Evolutionary conservation across 2,888 invertebrate genomes (phyloP), one percentile per base, ranked within the genome.

Genomic region (Clostera curtula): DNA sequence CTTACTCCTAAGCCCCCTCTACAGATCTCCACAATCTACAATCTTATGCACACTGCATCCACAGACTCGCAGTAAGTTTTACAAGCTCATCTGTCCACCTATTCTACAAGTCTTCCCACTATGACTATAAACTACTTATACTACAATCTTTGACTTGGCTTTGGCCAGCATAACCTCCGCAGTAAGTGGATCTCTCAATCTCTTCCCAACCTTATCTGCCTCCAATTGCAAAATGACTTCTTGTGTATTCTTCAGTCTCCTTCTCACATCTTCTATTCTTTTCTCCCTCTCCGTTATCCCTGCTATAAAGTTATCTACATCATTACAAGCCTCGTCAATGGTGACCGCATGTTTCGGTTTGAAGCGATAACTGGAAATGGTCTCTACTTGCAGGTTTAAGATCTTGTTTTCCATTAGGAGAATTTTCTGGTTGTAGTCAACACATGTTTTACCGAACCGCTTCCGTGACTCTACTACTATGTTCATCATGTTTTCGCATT

Each of bases 381-480:
- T 65, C 24, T 73, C 66, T 0, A 80, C 50, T 32, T 70, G 63
- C 5, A 72, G 49, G 34, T 77, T 68, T 1, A 80, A 32, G 18
- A 77, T 36, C 55, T 76, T 72, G 18, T 74, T 71, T 19, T 77
- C 75, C 31, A 77, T 48, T 0, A 69, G 8, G 0, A 64, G 51
- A 0, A 54, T 49, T 44, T 80, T 83, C 7, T 66, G 56, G 10
- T 74, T 61, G 15, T 80, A 82, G 0, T 76, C 72, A 0, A 64
- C 37, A 12, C 75, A 77, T 50, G 66, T 65, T 40, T 70, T 74
- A 0, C 80, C 71, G 25, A 69, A 75, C 4, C 56, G 44, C 50
- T 70, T 89, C 51, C 83, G 85, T 31, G 62, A 67, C 59, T 66
- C 85, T 5, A 80, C 79, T 0, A 82, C 79, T 1, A 71, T 47